Evolutionary conservation across 2,113 vertebrate genomes (phyloP).

Genomic region (Psophia crepitans): DNA sequence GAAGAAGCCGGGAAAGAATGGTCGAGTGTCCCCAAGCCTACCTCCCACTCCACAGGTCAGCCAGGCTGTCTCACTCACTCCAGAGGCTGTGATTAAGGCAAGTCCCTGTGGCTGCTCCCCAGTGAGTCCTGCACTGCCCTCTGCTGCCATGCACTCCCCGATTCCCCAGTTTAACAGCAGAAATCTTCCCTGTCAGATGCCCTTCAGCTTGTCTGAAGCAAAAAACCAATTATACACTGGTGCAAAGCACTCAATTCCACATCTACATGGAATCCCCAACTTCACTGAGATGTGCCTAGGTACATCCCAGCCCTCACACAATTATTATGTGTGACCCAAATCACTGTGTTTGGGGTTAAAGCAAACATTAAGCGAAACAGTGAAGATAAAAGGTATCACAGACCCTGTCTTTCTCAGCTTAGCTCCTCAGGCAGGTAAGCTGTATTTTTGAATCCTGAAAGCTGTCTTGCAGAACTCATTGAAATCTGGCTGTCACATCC

Average conservation of each 20-base stretch:
- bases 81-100: slow-evolving; percentile 87
- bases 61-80: slow-evolving; percentile 75
- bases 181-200: not conserved
- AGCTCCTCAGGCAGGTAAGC: not conserved
- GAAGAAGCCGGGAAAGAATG: slow-evolving; percentile 71
- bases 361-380: not conserved
- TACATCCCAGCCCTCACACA: not conserved
- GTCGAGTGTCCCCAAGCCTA: slow-evolving; percentile 66
- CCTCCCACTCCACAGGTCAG: slow-evolving; percentile 46
- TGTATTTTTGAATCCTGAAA: not conserved
- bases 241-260: not conserved
- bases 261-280: not conserved
- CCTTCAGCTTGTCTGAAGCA: not conserved
- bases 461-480: not conserved
- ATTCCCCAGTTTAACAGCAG: not conserved
- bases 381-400: not conserved
- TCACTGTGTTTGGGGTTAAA: not conserved
- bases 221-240: not conserved
- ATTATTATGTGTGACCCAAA: not conserved
- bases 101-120: not conserved
- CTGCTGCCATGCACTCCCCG: not conserved
- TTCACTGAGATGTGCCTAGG: not conserved
- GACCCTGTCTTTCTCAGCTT: not conserved
- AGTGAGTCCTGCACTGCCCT: not conserved
- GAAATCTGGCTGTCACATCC: not conserved